Conservation (phyloP, 2,113 vertebrate species). For the Apodemus speciosus region DNA sequence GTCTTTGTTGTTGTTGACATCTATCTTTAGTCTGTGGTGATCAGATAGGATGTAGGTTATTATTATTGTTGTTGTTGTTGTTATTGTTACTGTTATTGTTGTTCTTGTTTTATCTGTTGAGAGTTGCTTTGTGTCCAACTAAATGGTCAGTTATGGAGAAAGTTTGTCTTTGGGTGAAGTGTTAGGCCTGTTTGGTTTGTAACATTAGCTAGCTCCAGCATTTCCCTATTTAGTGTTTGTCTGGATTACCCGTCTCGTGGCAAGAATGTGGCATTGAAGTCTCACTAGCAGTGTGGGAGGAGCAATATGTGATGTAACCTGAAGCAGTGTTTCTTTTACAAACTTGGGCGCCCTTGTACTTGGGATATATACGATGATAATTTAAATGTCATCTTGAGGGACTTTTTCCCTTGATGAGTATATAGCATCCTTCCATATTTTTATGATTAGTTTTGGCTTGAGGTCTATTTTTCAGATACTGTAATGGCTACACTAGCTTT, state of each 20-base stretch:
- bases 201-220: neutral
- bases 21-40: neutral
- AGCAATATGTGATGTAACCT: neutral
- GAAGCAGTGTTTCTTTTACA: neutral
- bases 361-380: neutral
- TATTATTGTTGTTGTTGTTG: neutral
- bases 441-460: neutral
- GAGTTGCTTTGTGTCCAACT: neutral
- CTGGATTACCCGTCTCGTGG: no score
- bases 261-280: neutral
- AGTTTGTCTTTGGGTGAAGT: neutral
- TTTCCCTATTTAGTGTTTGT: neutral
- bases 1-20: neutral
- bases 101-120: neutral
- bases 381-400: neutral
- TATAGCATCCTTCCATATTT: neutral
- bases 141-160: neutral
- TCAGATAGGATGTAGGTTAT: neutral
- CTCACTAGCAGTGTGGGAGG: no score
- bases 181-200: neutral
- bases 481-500: neutral
- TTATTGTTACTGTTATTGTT: no score
- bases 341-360: neutral
- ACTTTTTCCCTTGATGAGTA: neutral
- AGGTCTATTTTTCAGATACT: neutral